phyloP scores from a whole-genome alignment of 2,797 vertebrate genomes.

The Ptychobarbus kaznakovi region DNA sequence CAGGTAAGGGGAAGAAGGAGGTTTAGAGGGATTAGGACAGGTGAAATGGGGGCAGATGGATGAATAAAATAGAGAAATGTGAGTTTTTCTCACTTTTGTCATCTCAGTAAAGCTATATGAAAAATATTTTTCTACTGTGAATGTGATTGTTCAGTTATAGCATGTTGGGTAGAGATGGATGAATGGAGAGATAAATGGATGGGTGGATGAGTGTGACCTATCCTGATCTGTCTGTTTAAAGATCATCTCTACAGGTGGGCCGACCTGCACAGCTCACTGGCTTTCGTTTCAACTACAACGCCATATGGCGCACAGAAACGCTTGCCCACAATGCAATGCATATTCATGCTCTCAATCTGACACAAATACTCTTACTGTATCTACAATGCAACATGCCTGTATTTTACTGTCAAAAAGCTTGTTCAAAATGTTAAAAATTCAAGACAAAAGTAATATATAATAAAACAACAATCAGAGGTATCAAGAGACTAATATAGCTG shows the following conservation, averaged over 20 bases:
- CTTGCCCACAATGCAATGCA: background rate
- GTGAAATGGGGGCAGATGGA: constrained; percentile 21
- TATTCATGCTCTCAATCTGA: background rate
- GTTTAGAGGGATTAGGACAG: constrained; percentile 28
- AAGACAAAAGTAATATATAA: background rate
- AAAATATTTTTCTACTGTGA: constrained; percentile 69
- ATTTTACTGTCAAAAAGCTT: background rate
- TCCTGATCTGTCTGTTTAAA: constrained; percentile 44
- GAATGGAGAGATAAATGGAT: constrained; percentile 29
- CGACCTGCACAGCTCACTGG: constrained; percentile 24
- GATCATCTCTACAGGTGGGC: constrained; percentile 47
- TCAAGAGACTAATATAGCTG: background rate
- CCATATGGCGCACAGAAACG: constrained; percentile 40
- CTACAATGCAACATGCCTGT: background rate
- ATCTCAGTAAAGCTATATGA: background rate
- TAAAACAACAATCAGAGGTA: background rate
- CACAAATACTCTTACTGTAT: background rate
- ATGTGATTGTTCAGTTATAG: constrained; percentile 64
- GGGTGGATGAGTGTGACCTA: constrained; percentile 40
- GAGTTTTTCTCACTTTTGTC: constrained; percentile 35
- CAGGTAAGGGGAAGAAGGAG: background rate
- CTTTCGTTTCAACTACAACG: background rate
- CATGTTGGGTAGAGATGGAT: constrained; percentile 44
- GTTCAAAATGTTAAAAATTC: background rate
- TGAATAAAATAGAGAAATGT: constrained; percentile 45